Evolutionary conservation across 2,797 vertebrate species (phyloP).

Genomic region (Triplophysa bombifrons): DNA sequence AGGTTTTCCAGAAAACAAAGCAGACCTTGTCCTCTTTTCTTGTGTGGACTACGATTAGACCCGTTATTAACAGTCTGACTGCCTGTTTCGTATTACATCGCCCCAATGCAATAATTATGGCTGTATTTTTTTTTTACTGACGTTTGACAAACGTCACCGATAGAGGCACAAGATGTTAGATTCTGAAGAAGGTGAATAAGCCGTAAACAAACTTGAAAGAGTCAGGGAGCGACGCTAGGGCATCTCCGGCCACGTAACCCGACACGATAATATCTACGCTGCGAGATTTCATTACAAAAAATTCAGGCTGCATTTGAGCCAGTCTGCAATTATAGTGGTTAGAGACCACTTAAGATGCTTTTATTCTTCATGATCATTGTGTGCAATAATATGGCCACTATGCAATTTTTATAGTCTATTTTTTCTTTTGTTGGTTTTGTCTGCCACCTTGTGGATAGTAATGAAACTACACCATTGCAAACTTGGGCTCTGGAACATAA

Average conservation of each 20-base stretch:
- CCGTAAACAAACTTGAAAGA: slow-evolving; percentile 47
- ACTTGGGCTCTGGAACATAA: not conserved
- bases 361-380: slow-evolving; percentile 17
- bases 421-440: slow-evolving; percentile 57
- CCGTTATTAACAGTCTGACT: slow-evolving; percentile 66
- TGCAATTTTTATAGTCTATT: not conserved
- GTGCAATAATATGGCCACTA: slow-evolving; percentile 5
- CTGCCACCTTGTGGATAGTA: slow-evolving; percentile 70
- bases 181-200: slow-evolving; percentile 46
- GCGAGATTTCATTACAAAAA: slow-evolving; percentile 2
- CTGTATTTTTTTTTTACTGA: slow-evolving; percentile 50
- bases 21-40: slow-evolving; percentile 66
- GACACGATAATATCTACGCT: not conserved
- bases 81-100: slow-evolving; percentile 65
- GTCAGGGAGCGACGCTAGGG: slow-evolving; percentile 24
- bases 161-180: slow-evolving; percentile 53
- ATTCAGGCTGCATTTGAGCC: slow-evolving; percentile 3
- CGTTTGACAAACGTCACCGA: slow-evolving; percentile 59
- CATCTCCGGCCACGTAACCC: slow-evolving; percentile 21
- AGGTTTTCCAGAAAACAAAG: slow-evolving; percentile 72
- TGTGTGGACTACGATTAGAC: slow-evolving; percentile 63
- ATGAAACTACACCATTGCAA: not conserved
- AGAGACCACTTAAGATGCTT: slow-evolving; percentile 18
- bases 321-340: slow-evolving; percentile 18
- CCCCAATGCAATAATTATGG: slow-evolving; percentile 58